Evolutionary conservation across 2,797 vertebrate species (phyloP), one percentile per base, ranked within the genome.

Genomic region (Enteromius afrohamiltoni): DNA sequence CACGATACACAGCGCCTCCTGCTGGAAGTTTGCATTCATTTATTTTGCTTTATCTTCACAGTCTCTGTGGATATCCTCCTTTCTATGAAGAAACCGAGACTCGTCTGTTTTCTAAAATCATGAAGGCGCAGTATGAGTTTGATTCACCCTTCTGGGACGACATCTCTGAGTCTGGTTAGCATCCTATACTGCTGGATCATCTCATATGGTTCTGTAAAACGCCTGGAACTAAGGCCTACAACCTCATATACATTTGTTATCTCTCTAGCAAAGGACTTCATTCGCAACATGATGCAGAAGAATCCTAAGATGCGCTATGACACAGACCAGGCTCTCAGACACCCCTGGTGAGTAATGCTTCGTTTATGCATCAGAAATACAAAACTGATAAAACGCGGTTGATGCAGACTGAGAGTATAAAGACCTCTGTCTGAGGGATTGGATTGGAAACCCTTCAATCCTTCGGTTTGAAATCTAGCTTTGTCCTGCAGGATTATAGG

Each of bases 141-240:
- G 98, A 99, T 88, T 97, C 98, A 19, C 98, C 98, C 0, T 99
- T 99, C 92, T 99, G 98, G 98, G 98, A 99, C 0, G 95, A 98
- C 77, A 99, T 99, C 86, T 99, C 98, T 0, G 97, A 97, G 69
- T 99, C 97, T 85, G 98, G 98, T 99, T 90, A 89, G 87, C 67
- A 49, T 70, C 55, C 16, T n/a, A 0, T 49, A 11, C 23, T 23
- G 26, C 64, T 40, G 8, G 49, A 55, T 11, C 11, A 23, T 23
- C 3, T n/a, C 40, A n/a, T 31, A 3, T 26, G 69, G 75, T 65
- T 42, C 37, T 79, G 34, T 31, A 40, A 17, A 49, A 55, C 60
- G 9, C 37, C 37, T 58, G 9, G 64, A 3, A 51, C 16, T 16
- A 17, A 51, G 14, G 23, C 16, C 17, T n/a, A 47, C 40, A 51